Base-by-base conservation (phyloP, 92 coral and sea anemone genomes). In the Metridium senile region DNA sequence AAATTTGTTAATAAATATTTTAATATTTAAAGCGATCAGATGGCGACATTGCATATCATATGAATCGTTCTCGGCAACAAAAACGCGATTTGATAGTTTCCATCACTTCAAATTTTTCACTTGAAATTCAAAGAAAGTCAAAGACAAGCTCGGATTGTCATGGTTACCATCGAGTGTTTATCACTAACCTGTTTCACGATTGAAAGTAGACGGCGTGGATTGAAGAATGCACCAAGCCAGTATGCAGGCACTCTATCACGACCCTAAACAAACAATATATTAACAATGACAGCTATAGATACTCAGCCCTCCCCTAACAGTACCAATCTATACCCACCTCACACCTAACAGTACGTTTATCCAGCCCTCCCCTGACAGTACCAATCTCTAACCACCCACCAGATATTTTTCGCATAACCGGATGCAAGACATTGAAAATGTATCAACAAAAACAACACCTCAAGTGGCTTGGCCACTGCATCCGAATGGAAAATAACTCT, bases 201-300 rank as follows among this genome's bases (percentile, higher is more conserved):
- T 25, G 95, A 91, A 20, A 95, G 88, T 34, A 95, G 86, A n/a
- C 97, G 88, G 32, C 94, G 86, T 19, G 99, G 99, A 71, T 95
- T 85, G 72, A 95, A 95, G 76, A 95, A 95, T 6, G 99, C 99
- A 6, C 97, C 99, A 33, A 95, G 78, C 99, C 99, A 95, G 76
- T 95, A 95, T 0, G 99, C 99, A 19, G 99, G 99, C 31, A 95
- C 92, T 49, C 93, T 90, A 53, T 95, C 99, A 29, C 99, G 97
- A 66, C 99, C 97, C 99, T 95, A 64, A 39, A 22, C 33, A 29
- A 62, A 9, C 62, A 20, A 47, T 30, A 21, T 29, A 7, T 54
- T 20, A 23, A n/a, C 11, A 10, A 17, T n/a, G 20, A 23, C 1
- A 0, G n/a, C 2, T 1, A 73, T 33, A 35, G 25, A 11, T 26